These are phyloP conservation scores for Pharmacophagus antenor DNA, from an alignment of 2,888 invertebrate genomes.

Conservation along the genomic window DNA sequence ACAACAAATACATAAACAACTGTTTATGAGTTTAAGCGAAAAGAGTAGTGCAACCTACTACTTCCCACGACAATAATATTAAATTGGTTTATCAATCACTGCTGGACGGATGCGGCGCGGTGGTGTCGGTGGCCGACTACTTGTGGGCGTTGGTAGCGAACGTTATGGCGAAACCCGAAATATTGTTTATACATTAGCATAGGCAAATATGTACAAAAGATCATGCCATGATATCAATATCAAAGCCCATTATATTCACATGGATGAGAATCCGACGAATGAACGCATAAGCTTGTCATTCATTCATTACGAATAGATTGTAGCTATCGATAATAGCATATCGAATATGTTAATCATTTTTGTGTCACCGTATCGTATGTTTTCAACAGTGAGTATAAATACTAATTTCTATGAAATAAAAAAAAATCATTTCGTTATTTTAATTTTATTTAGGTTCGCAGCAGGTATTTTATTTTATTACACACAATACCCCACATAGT, in stretches of 20 bases:
- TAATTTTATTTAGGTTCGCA: too few species aligned
- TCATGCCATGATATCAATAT: slow-evolving; percentile 18
- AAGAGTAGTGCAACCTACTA: slow-evolving; percentile 32
- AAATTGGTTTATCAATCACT: slow-evolving; percentile 75
- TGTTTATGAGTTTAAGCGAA: not conserved
- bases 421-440: too few species aligned
- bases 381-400: not conserved
- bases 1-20: not conserved
- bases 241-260: slow-evolving; percentile 20
- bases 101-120: slow-evolving; percentile 66
- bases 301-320: slow-evolving; percentile 14
- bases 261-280: slow-evolving; percentile 5
- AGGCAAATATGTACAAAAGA: slow-evolving; percentile 17
- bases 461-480: too few species aligned
- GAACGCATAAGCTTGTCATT: slow-evolving; percentile 3
- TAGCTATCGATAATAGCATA: slow-evolving; percentile 5
- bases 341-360: slow-evolving; percentile 16
- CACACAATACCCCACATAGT: not conserved
- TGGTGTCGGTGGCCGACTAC: slow-evolving; percentile 51
- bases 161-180: slow-evolving; percentile 5
- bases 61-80: slow-evolving; percentile 74
- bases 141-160: slow-evolving; percentile 58
- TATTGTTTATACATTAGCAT: slow-evolving; percentile 9
- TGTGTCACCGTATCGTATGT: not conserved
- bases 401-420: too few species aligned